Evolutionary conservation across 2,888 invertebrate genomes (phyloP), one percentile per base, ranked within the genome.

Genomic region (Patella pellucida): DNA sequence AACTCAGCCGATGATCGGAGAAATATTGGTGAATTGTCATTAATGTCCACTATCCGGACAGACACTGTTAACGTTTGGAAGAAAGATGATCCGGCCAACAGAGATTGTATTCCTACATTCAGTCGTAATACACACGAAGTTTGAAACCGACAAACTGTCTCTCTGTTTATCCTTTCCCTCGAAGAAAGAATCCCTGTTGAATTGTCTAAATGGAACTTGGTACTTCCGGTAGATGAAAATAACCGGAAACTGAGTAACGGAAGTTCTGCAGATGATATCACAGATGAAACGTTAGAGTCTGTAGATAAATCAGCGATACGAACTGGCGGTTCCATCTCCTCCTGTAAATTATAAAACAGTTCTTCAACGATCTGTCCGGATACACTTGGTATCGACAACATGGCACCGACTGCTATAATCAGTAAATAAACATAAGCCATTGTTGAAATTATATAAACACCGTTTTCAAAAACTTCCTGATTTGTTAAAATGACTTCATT

Each of bases 51-150:
- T 23, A 62, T 62, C 19, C 23, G 19, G 62, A 62, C 14, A 23
- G 11, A 62, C 11, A 62, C 62, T 11, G 62, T 62, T 19, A 62
- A 12, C 19, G 62, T 62, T 9, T 62, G 62, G 62, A 62, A 62
- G 7, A 62, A 62, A 62, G 62, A 62, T 23, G 62, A 62, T 62
- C 62, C 62, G 19, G 62, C 14, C 23, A 23, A 11, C 19, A 62
- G 4, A 23, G 62, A 62, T 11, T 62, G 62, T 62, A 62, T 62
- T 62, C 62, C 62, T 62, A 62, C 62, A 23, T 62, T 62, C 12
- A 62, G 14, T 23, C 7, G 4, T 23, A 62, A 23, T 23, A 62
- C 23, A 23, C 62, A 62, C 23, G 23, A 23, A 19, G 3, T 4
- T 14, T 62, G 62, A 23, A 23, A 62, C 4, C 62, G 9, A 23